Conservation (phyloP, 2,113 vertebrate genomes). For the Psophia crepitans region DNA sequence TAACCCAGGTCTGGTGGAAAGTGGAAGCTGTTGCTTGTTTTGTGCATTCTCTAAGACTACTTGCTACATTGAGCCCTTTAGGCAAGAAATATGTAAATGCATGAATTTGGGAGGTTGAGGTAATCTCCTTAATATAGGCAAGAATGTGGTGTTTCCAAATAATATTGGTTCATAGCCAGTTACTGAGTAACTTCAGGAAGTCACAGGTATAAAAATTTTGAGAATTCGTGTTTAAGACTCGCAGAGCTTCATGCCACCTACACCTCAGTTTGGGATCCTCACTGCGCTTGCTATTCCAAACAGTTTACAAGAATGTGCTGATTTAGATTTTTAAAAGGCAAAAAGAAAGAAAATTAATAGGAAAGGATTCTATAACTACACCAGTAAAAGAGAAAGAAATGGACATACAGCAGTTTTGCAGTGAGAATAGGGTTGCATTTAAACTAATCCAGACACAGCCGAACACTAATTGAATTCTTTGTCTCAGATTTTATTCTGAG, state of each 20-base stretch:
- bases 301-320: neutral
- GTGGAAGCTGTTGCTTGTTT: neutral
- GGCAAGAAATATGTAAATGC: neutral
- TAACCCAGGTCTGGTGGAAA: neutral
- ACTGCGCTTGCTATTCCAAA: neutral
- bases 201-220: neutral
- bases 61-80: neutral
- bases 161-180: neutral
- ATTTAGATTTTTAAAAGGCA: neutral
- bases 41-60: rapidly evolving
- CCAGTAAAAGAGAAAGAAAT: neutral
- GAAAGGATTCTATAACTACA: neutral
- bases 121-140: neutral
- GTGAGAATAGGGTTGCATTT: neutral
- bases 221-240: neutral
- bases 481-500: neutral
- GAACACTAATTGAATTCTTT: neutral
- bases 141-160: neutral
- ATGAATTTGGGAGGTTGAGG: neutral
- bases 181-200: neutral
- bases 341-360: neutral
- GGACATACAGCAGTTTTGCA: neutral
- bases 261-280: neutral
- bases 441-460: neutral
- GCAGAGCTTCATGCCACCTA: neutral